A percentile compares a stretch with the other conserved stretches of the same genome.
These are phyloP conservation scores for Lasioglossum pauxillum DNA, from an alignment of 2,888 invertebrate species.

Conservation along the genomic window DNA sequence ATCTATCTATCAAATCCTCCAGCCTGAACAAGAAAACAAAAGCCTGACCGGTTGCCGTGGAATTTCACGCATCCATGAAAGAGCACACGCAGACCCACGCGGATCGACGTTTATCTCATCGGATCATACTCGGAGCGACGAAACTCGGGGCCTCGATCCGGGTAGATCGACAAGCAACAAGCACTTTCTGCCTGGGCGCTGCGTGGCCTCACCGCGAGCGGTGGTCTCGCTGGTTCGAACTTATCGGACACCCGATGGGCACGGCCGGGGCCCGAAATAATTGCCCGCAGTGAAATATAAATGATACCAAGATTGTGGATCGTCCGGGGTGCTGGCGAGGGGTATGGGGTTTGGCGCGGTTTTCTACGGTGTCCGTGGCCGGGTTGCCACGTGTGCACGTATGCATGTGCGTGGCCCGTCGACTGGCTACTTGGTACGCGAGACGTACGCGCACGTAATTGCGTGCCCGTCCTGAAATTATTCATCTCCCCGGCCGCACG, in stretches of 20 bases:
- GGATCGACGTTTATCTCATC: background rate
- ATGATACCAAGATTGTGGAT: slow-evolving; percentile 80
- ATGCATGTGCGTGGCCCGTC: slow-evolving; percentile 68
- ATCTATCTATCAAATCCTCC: background rate
- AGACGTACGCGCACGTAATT: slow-evolving; percentile 84
- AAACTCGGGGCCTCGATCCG: background rate
- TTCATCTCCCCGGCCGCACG: slow-evolving; percentile 81
- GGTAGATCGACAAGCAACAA: slow-evolving; percentile 19
- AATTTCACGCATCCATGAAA: slow-evolving; percentile 11
- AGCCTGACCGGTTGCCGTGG: background rate
- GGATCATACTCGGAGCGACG: slow-evolving; percentile 1
- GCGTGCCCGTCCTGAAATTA: slow-evolving; percentile 84
- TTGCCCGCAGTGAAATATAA: slow-evolving; percentile 81
- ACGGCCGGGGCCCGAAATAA: slow-evolving; percentile 77
- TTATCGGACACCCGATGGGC: slow-evolving; percentile 76
- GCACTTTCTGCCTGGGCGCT: background rate
- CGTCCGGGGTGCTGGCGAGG: slow-evolving; percentile 33
- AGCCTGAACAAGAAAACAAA: background rate
- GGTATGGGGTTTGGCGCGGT: slow-evolving; percentile 32
- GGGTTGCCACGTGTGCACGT: slow-evolving; percentile 56
- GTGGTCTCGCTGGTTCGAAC: slow-evolving; percentile 60
- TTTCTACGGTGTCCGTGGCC: slow-evolving; percentile 68
- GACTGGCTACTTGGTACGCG: slow-evolving; percentile 84
- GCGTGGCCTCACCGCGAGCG: slow-evolving; percentile 46
- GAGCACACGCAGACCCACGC: background rate